These are phyloP conservation scores for Onychostoma macrolepis DNA, from an alignment of 2,113 vertebrate genomes.

Conservation along the genomic window DNA sequence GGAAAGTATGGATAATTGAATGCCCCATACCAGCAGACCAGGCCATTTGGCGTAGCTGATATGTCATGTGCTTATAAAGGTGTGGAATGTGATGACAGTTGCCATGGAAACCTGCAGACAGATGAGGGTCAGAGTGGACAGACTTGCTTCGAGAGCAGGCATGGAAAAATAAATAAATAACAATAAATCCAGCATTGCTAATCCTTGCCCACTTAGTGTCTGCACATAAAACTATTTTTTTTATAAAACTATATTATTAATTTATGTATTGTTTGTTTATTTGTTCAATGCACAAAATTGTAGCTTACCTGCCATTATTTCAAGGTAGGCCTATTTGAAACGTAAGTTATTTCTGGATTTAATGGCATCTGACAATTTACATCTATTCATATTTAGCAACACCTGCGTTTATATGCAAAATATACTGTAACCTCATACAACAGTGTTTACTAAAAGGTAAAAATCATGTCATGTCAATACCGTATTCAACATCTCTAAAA, in stretches of 20 bases:
- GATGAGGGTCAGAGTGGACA: constrained; percentile 33
- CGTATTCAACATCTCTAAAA: neutral
- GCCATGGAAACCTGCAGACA: constrained; percentile 29
- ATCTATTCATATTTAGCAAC: neutral
- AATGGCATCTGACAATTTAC: neutral
- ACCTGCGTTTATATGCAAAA: neutral
- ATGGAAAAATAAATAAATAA: neutral
- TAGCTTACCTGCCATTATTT: neutral
- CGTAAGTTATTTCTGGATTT: neutral
- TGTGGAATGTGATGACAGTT: constrained; percentile 46
- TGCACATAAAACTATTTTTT: no score
- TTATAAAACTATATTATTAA: no score
- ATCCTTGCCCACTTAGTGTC: neutral
- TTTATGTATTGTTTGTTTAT: neutral
- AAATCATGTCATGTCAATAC: neutral
- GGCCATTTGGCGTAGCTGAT: constrained; percentile 6
- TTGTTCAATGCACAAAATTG: neutral
- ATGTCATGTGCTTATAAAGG: constrained; percentile 32
- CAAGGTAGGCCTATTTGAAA: neutral
- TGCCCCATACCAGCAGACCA: constrained; percentile 20
- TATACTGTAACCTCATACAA: neutral
- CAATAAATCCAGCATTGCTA: neutral
- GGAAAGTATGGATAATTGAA: constrained; percentile 22
- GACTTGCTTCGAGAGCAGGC: constrained; percentile 7
- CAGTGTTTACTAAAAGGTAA: neutral